Conservation (phyloP, 2,113 vertebrate species). For the Pedetes capensis region DNA sequence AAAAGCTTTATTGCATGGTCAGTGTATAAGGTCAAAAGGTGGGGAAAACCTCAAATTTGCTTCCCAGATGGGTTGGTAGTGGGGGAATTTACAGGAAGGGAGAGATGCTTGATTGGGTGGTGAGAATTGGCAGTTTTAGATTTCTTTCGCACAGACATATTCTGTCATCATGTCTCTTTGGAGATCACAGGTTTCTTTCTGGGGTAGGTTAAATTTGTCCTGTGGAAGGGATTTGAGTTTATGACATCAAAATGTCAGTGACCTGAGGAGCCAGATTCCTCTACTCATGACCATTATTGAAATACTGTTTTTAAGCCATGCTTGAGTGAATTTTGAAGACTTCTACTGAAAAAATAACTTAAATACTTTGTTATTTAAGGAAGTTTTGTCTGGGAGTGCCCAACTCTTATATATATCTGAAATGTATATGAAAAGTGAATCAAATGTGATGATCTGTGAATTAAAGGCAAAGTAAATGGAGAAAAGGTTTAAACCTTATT, state of each 20-base stretch:
- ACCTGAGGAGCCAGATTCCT: neutral
- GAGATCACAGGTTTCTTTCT: too few relatives aligned
- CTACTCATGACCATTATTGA: neutral
- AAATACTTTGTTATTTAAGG: neutral
- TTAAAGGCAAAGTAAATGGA: neutral
- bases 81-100: neutral
- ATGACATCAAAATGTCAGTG: neutral
- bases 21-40: too few relatives aligned
- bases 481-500: neutral
- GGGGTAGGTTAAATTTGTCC: too few relatives aligned
- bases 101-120: too few relatives aligned
- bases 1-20: neutral
- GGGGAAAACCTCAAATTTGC: neutral
- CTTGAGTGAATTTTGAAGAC: neutral
- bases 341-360: neutral
- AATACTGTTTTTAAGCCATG: neutral
- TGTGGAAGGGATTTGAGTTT: neutral
- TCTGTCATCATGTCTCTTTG: too few relatives aligned
- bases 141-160: neutral
- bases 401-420: too few relatives aligned
- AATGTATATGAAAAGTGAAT: too few relatives aligned
- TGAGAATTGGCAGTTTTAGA: neutral
- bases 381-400: neutral
- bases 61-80: accelerated
- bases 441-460: too few relatives aligned